Evolutionary conservation across 2,888 invertebrate genomes (phyloP).

Genomic region (Eulithis testata): DNA sequence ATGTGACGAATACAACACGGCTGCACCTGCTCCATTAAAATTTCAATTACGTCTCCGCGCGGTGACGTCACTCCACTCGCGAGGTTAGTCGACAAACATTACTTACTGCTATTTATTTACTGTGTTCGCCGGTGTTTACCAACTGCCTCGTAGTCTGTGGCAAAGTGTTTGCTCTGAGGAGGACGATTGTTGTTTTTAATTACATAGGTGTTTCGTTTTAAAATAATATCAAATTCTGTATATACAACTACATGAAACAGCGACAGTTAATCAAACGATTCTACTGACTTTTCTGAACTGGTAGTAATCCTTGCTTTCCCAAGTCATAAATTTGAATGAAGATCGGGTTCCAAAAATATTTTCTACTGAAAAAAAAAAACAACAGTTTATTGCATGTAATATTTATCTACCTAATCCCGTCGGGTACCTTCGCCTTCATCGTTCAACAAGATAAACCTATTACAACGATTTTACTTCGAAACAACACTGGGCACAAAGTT

Average conservation of each 20-base stretch:
- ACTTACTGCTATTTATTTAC: slow-evolving; percentile 40
- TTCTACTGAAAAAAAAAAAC: no score
- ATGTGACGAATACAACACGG: slow-evolving; percentile 28
- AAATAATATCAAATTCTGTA: slow-evolving; percentile 6
- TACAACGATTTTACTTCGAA: no score
- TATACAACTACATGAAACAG: neutral
- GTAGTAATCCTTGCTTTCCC: no score
- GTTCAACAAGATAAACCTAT: no score
- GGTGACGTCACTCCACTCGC: slow-evolving; percentile 37
- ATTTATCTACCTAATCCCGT: no score
- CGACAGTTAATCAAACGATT: no score
- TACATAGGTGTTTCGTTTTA: slow-evolving; percentile 16
- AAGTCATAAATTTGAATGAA: no score
- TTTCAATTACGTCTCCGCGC: slow-evolving; percentile 42
- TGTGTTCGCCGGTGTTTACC: slow-evolving; percentile 27
- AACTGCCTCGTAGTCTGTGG: slow-evolving; percentile 12
- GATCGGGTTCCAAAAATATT: no score
- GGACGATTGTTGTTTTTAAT: slow-evolving; percentile 28
- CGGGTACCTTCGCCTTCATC: no score
- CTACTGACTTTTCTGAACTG: neutral
- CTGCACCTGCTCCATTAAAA: slow-evolving; percentile 48
- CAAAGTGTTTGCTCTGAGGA: slow-evolving; percentile 22
- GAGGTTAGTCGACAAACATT: slow-evolving; percentile 40
- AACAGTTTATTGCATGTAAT: no score
- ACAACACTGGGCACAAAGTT: neutral